A percentile compares a stretch with the other conserved stretches of the same genome.
These are phyloP conservation scores for Centroberyx gerrardi DNA, from an alignment of 2,797 vertebrate species.

Conservation along the genomic window DNA sequence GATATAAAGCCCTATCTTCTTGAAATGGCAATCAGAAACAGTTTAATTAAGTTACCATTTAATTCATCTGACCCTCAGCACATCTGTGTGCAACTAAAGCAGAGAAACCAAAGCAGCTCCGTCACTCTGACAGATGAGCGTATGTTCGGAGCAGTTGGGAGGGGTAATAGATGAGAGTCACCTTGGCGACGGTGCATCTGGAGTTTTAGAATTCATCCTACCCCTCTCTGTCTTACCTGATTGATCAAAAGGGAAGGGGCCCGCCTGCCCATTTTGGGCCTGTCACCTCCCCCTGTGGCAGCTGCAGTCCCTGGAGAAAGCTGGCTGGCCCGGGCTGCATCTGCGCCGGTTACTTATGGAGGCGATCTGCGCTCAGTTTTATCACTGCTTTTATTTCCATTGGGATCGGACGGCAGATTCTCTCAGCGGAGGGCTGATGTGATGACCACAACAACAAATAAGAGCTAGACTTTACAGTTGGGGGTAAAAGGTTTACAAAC, in stretches of 20 bases:
- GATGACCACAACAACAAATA: slow-evolving; percentile 65
- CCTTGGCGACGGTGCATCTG: slow-evolving; percentile 78
- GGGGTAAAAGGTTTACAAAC: slow-evolving; percentile 70
- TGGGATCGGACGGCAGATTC: slow-evolving; percentile 57
- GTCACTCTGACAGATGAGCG: slow-evolving; percentile 68
- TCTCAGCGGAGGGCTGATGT: slow-evolving; percentile 51
- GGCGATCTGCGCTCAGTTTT: slow-evolving; percentile 57
- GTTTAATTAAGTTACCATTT: slow-evolving; percentile 45
- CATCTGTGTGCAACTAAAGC: slow-evolving; percentile 48
- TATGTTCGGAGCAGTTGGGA: slow-evolving; percentile 49
- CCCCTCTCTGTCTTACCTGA: slow-evolving; percentile 69
- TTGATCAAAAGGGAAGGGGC: slow-evolving; percentile 80
- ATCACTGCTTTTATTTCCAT: slow-evolving; percentile 73
- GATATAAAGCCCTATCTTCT: slow-evolving; percentile 37
- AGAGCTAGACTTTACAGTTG: slow-evolving; percentile 57
- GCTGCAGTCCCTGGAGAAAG: slow-evolving; percentile 64
- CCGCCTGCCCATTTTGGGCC: slow-evolving; percentile 66
- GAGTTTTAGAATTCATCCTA: slow-evolving; percentile 74
- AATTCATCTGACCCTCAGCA: slow-evolving; percentile 51
- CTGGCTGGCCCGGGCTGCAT: slow-evolving; percentile 46
- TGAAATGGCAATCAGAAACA: slow-evolving; percentile 46
- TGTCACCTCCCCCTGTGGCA: slow-evolving; percentile 70
- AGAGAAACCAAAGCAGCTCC: slow-evolving; percentile 41
- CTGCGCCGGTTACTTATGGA: slow-evolving; percentile 63
- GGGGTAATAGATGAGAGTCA: slow-evolving; percentile 73